phyloP scores from a whole-genome alignment of 2,113 vertebrate genomes.

The Notothenia rossii region DNA sequence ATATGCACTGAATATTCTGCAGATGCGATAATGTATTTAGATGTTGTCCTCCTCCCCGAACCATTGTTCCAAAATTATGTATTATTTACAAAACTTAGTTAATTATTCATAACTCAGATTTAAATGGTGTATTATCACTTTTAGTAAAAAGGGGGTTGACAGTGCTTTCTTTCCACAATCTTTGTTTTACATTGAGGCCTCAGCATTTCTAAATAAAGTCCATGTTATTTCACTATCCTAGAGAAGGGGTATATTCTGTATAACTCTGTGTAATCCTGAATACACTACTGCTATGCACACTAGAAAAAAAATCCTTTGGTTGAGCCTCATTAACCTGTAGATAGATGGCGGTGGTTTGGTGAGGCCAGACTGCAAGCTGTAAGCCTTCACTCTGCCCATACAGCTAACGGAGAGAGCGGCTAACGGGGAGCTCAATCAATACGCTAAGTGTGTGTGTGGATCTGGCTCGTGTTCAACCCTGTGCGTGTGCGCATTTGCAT shows the following conservation, averaged over 20 bases:
- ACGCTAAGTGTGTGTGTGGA: conserved; percentile 56
- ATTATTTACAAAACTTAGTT: not conserved
- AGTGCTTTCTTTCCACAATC: not conserved
- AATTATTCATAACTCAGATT: not conserved
- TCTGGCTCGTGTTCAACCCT: not conserved
- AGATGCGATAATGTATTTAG: not conserved
- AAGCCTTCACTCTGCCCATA: conserved; percentile 64
- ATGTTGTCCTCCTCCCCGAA: not conserved
- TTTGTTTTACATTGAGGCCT: not conserved
- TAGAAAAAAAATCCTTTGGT: conserved; percentile 30
- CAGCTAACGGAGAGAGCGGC: conserved; percentile 60
- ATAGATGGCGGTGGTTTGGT: conserved; percentile 68
- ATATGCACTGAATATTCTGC: conserved; percentile 1
- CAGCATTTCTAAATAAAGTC: not conserved
- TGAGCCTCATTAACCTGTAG: conserved; percentile 71
- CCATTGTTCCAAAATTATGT: not conserved
- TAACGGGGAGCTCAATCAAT: conserved; percentile 72
- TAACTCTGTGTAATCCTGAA: conserved; percentile 33
- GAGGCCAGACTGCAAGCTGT: conserved; percentile 64
- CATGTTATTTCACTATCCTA: not conserved
- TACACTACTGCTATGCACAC: conserved; percentile 29
- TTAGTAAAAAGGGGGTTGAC: not conserved
- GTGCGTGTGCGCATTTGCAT: conserved; percentile 23
- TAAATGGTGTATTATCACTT: not conserved
- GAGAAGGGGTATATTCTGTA: not conserved